Base-by-base conservation (phyloP, 2,888 invertebrate genomes). In the Eueremaeus valkanovi region DNA sequence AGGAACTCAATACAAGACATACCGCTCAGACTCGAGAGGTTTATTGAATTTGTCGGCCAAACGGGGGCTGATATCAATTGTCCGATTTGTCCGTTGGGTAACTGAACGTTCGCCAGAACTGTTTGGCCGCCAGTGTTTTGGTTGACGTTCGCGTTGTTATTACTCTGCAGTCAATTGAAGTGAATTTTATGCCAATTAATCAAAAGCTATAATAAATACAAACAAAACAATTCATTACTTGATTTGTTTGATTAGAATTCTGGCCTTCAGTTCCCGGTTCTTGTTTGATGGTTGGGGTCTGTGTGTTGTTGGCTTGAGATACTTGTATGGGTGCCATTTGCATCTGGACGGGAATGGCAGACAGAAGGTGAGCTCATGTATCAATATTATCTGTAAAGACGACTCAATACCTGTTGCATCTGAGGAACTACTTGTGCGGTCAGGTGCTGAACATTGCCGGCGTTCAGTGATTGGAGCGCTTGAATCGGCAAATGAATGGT, bases 401-500 rank as follows among this genome's bases (percentile, higher is more conserved):
- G 18, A 29, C 3, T 24, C 8, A 29, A 77, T 77, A 79, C 79
- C 61, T 79, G 79, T 21, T 68, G 70, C 61, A 79, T 49, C 42
- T 79, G 79, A 27, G 80, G 78, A 49, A 79, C 74, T 49, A 80
- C 77, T 55, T 80, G 80, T n/a, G 79, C 78, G 21, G 79, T 76
- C n/a, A 79, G 76, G 29, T 79, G 78, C 58, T 78, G 78, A 5
- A 78, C 78, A 78, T 88, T 86, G 27, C 90, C 88, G 5, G 86
- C 85, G 51, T 85, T 86, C 0, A 88, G 85, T 55, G 79, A 78
- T 76, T 82, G 81, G 61, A 90, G 85, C 61, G 93, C 88, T 83
- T 95, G 95, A 24, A 95, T 87, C 0, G 96, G 96, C 81, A 97
- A 90, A 83, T 96, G 95, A 0, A 97, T 90, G 0, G 96, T 95